Evolutionary conservation across 2,888 invertebrate species (phyloP).

Genomic region (Synergus itoensis): DNA sequence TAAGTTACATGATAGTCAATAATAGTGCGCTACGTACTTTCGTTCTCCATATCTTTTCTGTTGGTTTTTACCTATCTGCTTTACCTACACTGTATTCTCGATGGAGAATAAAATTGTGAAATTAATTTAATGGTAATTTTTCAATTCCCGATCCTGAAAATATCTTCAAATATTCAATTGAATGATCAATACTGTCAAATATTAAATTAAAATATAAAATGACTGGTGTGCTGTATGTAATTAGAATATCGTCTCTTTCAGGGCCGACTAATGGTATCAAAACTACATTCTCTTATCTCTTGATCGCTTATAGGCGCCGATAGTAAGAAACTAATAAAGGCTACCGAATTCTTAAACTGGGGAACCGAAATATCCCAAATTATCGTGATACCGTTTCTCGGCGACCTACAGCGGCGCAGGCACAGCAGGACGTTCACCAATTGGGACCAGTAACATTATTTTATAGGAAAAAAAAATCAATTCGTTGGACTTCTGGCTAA

Average conservation of each 20-base stretch:
- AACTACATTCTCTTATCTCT: conserved; percentile 2
- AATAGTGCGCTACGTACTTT: conserved; percentile 21
- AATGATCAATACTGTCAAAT: background rate
- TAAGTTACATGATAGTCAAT: conserved; percentile 18
- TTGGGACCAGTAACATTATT: background rate
- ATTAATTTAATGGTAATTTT: background rate
- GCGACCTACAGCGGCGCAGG: background rate
- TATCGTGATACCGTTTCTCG: background rate
- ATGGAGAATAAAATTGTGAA: conserved; percentile 26
- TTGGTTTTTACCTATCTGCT: conserved; percentile 12
- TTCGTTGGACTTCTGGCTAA: too few relatives aligned
- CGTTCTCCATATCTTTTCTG: background rate
- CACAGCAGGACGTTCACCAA: background rate
- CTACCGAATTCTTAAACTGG: background rate
- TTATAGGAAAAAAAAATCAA: background rate
- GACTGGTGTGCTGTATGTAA: too few relatives aligned
- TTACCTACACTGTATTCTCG: conserved; percentile 31
- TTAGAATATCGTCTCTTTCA: background rate
- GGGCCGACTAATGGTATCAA: background rate
- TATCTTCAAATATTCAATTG: background rate
- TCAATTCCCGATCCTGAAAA: background rate
- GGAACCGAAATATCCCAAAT: background rate
- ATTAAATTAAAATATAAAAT: background rate
- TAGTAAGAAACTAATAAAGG: background rate
- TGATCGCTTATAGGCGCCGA: background rate